Conservation (phyloP, 2,888 invertebrate species). For the Drosophila nigritarsus region DNA sequence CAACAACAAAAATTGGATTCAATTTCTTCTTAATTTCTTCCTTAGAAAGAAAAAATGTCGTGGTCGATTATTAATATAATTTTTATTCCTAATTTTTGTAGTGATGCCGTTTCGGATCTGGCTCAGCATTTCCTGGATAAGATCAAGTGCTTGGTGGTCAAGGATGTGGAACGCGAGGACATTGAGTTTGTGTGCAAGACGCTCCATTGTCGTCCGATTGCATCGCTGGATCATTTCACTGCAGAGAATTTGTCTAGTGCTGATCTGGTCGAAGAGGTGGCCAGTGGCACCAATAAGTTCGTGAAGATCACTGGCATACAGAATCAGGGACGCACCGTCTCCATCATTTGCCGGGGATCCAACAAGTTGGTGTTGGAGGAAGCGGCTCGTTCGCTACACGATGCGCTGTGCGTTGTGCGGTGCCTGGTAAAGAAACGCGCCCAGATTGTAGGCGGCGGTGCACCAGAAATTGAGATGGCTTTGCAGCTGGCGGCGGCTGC, state of each 20-base stretch:
- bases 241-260: conserved; percentile 96
- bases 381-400: conserved; percentile 96
- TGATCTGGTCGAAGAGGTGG: conserved; percentile 97
- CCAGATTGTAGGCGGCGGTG: conserved; percentile 97
- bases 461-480: conserved; percentile 98
- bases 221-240: conserved; percentile 98
- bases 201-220: conserved; percentile 96
- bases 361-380: conserved; percentile 95
- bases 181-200: conserved; percentile 99
- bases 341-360: conserved; percentile 93
- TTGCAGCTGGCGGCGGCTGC: conserved; percentile 92
- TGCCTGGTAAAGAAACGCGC: conserved; percentile 97
- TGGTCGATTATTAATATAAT: no score
- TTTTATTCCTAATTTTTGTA: conserved; percentile 73
- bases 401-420: conserved; percentile 95
- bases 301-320: conserved; percentile 96
- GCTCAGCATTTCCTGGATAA: conserved; percentile 99
- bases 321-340: conserved; percentile 95
- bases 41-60: no score
- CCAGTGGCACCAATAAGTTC: conserved; percentile 94
- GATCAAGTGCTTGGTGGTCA: conserved; percentile 99
- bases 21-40: no score
- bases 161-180: conserved; percentile 99
- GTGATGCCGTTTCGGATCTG: conserved; percentile 98
- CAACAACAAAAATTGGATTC: no score